Conservation (phyloP, 2,888 invertebrate species). For the Strigamia crassipes region DNA sequence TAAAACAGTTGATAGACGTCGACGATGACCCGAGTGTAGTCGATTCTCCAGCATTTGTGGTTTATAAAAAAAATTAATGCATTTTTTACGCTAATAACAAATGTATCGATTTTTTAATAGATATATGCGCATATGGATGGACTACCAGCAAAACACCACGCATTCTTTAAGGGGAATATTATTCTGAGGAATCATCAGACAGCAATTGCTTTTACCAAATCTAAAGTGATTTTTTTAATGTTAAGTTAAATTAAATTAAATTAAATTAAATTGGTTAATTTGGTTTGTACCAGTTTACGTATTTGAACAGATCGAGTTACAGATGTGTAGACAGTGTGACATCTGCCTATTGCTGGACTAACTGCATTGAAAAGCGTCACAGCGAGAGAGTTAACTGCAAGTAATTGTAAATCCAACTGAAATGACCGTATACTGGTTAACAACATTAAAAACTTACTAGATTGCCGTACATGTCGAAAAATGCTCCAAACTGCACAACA, state of each 20-base stretch:
- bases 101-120: background rate
- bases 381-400: background rate
- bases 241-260: background rate
- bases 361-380: background rate
- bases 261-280: background rate
- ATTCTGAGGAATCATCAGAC: conserved; percentile 5
- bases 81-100: no score
- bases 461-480: conserved; percentile 43
- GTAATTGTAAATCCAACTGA: background rate
- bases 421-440: no score
- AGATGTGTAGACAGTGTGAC: background rate
- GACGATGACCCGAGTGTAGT: background rate
- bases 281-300: background rate
- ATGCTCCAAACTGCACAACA: background rate
- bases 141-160: conserved; percentile 43
- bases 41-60: background rate
- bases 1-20: conserved; percentile 25
- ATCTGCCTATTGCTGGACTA: conserved; percentile 20
- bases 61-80: background rate
- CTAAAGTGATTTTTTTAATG: background rate
- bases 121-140: conserved; percentile 38
- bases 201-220: background rate
- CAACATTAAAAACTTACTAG: no score
- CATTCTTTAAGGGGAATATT: conserved; percentile 45
- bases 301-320: conserved; percentile 12